These are phyloP conservation scores for Pemphredon lugubris DNA, from an alignment of 2,888 invertebrate genomes.

Conservation along the genomic window DNA sequence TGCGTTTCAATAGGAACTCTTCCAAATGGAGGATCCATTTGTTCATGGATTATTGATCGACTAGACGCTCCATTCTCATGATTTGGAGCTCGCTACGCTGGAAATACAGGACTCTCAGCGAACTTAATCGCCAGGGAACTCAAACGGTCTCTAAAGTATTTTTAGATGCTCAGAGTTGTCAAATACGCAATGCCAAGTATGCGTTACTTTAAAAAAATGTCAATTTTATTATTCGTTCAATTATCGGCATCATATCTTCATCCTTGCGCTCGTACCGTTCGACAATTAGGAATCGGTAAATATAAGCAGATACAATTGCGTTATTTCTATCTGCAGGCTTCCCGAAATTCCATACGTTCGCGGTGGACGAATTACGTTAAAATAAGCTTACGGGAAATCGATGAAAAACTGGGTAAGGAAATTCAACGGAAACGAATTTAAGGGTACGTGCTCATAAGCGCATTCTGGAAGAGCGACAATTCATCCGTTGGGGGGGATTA, in stretches of 20 bases:
- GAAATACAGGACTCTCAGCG: not conserved
- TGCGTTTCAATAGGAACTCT: slow-evolving; percentile 12
- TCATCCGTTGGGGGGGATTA: slow-evolving; percentile 52
- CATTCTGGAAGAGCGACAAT: slow-evolving; percentile 37
- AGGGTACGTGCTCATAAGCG: slow-evolving; percentile 49
- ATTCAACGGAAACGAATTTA: slow-evolving; percentile 26
- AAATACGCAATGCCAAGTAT: too few species aligned
- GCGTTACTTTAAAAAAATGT: too few species aligned
- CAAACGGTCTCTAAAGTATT: too few species aligned
- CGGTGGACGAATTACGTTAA: too few species aligned
- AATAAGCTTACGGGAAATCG: too few species aligned
- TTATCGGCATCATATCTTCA: too few species aligned
- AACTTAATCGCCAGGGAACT: not conserved
- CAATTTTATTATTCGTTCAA: too few species aligned
- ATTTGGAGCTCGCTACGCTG: not conserved
- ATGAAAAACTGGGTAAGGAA: slow-evolving; percentile 30
- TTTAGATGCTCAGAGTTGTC: too few species aligned
- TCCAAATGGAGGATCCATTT: slow-evolving; percentile 2
- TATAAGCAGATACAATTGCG: too few species aligned
- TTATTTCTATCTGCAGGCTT: not conserved
- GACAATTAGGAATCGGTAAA: too few species aligned
- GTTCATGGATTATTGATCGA: slow-evolving; percentile 19
- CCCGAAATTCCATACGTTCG: not conserved
- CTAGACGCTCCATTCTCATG: not conserved
- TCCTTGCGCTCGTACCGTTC: too few species aligned